Evolutionary conservation across 2,113 vertebrate species (phyloP).

Genomic region (Drymodes brunneopygia): DNA sequence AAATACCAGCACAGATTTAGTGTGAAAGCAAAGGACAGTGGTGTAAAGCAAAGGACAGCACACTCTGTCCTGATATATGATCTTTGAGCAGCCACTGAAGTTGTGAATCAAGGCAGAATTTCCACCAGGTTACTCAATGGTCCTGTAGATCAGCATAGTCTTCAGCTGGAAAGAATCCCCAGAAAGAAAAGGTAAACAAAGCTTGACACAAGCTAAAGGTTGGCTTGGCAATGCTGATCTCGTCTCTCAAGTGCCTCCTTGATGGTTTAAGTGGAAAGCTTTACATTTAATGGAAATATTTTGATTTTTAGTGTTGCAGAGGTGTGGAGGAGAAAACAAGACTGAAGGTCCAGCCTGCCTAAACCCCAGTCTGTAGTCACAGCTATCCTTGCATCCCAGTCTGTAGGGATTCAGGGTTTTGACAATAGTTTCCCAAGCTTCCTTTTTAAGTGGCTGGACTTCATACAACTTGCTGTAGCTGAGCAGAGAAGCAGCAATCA

Average conservation of each 20-base stretch:
- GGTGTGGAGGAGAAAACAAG: neutral
- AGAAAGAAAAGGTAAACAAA: neutral
- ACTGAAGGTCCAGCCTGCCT: neutral
- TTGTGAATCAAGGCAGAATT: neutral
- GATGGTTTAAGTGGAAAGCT: neutral
- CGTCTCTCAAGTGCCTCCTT: neutral
- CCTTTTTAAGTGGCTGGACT: neutral
- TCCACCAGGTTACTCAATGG: neutral
- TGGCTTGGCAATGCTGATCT: neutral
- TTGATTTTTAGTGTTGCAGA: neutral
- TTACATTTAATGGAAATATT: neutral
- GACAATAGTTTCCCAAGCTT: neutral
- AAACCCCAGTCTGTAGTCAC: neutral
- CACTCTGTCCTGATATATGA: neutral
- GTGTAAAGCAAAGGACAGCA: neutral
- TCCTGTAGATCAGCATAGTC: neutral
- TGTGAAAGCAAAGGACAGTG: neutral
- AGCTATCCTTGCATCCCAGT: neutral
- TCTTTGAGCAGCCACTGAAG: neutral
- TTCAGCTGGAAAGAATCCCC: neutral
- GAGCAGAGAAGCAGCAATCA: fast-evolving
- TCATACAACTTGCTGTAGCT: neutral
- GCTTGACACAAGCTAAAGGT: neutral
- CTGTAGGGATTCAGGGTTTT: neutral
- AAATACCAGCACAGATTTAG: neutral